Evolutionary conservation across 1,140 invertebrate species (phyloP).

Genomic region (Acromyrmex heyeri): DNA sequence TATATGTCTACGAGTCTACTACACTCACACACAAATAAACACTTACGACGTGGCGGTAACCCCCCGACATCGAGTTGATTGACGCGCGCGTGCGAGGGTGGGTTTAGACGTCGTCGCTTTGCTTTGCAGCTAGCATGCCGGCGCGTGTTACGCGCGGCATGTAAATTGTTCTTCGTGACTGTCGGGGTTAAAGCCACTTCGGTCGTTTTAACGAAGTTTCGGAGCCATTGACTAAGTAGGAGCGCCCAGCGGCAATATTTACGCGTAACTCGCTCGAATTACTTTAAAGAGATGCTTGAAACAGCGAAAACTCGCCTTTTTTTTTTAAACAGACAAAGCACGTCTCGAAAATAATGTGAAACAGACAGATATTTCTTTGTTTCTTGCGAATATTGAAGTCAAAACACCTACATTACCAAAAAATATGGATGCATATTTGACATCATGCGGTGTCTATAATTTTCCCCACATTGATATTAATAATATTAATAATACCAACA

Average conservation of each 20-base stretch:
- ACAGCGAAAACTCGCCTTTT: not conserved
- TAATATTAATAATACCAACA: too few species aligned
- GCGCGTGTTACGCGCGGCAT: conserved; percentile 67
- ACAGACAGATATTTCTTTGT: not conserved
- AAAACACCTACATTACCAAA: too few species aligned
- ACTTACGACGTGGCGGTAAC: conserved; percentile 52
- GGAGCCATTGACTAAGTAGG: conserved; percentile 65
- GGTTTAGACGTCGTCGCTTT: conserved; percentile 70
- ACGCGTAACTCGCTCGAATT: conserved; percentile 13
- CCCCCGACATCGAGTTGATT: conserved; percentile 67
- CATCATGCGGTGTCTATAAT: too few species aligned
- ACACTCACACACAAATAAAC: conserved; percentile 48
- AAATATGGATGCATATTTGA: too few species aligned
- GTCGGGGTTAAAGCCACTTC: conserved; percentile 71
- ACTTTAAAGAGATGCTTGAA: conserved; percentile 4
- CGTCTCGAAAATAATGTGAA: not conserved
- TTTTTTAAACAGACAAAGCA: not conserved
- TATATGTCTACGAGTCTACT: conserved; percentile 25
- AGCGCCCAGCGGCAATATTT: conserved; percentile 35
- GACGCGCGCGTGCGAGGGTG: conserved; percentile 68
- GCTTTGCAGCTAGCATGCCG: conserved; percentile 66
- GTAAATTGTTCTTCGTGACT: conserved; percentile 79
- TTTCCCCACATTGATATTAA: too few species aligned
- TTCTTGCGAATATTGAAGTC: not conserved
- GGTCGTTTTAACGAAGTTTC: conserved; percentile 73